Conservation (phyloP, 37 sponge, comb jelly and placozoan genomes). For the Corticium candelabrum region DNA sequence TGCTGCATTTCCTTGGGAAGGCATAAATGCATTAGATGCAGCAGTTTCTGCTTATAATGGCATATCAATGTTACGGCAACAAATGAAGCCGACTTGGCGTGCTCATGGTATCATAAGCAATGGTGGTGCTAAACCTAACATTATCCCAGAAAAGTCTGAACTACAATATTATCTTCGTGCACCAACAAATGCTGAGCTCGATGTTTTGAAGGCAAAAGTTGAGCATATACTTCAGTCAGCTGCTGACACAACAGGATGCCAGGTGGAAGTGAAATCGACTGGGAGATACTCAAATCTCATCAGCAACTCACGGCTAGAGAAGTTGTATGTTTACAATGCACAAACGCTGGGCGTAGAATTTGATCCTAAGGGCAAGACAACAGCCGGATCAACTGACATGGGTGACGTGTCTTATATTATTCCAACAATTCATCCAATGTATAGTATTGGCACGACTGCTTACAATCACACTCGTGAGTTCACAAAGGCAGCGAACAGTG, state of each 20-base stretch:
- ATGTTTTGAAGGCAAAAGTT: constrained; percentile 28
- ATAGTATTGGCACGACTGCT: constrained; percentile 36
- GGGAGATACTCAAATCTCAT: constrained; percentile 32
- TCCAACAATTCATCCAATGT: constrained; percentile 77
- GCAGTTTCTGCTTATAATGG: constrained; percentile 78
- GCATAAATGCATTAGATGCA: constrained; percentile 91
- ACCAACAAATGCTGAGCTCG: constrained; percentile 39
- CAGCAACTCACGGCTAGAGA: constrained; percentile 31
- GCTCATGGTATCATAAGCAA: constrained; percentile 72
- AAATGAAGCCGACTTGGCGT: constrained; percentile 76
- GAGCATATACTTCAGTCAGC: constrained; percentile 47
- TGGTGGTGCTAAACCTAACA: constrained; percentile 73
- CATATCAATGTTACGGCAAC: constrained; percentile 74
- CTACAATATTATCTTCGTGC: constrained; percentile 48
- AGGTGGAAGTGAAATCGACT: constrained; percentile 23
- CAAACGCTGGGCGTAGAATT: constrained; percentile 12
- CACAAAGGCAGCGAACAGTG: constrained; percentile 37
- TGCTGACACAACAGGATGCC: constrained; percentile 64
- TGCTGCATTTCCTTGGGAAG: constrained; percentile 57
- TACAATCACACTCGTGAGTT: constrained; percentile 62
- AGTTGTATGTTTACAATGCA: constrained; percentile 32
- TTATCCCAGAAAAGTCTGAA: constrained; percentile 52
- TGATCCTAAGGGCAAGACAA: background rate
- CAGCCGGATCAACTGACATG: constrained; percentile 79
- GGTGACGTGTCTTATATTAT: constrained; percentile 72